Evolutionary conservation across 2,113 vertebrate species (phyloP), one percentile per base, ranked within the genome.

Genomic region (Meles meles): DNA sequence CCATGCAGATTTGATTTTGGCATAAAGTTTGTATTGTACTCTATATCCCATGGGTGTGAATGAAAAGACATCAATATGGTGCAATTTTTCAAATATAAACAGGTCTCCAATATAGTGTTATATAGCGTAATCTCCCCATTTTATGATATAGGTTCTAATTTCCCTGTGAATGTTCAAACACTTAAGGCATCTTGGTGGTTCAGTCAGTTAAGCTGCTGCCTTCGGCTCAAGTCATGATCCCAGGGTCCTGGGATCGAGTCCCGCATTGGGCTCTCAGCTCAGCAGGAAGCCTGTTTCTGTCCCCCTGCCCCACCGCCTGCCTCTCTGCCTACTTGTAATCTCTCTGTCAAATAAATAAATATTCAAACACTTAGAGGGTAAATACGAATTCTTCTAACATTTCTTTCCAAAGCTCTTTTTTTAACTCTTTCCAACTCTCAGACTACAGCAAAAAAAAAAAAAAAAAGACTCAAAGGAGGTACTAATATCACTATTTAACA

Each of bases 341-440:
- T n/a, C n/a, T n/a, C n/a, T n/a, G n/a, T n/a, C n/a, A n/a, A n/a
- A n/a, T n/a, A n/a, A n/a, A n/a, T n/a, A n/a, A 94, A 65, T 97
- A 14, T 83, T 96, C 21, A 90, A 85, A 86, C n/a, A 93, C 10
- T 69, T 84, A n/a, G 49, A 74, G 42, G 23, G 63, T 44, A 88
- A 83, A 92, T 86, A 31, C 71, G 72, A 96, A 83, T n/a, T 89
- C 90, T 88, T 94, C 34, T 55, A 97, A 76, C 21, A 89, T 93
- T 93, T 93, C 42, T 91, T 86, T 72, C 31, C 20, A 93, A 89
- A 83, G 55, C 21, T 76, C 8, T 67, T 69, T 90, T 79, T 83
- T 49, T 27, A 96, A 86, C 7, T 93, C 67, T 96, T 93, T 94
- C 14, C 77, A 17, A 8, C 25, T 18, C 90, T 97, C n/a, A 93